These are phyloP conservation scores for Cichlasoma orientale DNA, from an alignment of 2,797 vertebrate species.

Conservation along the genomic window DNA sequence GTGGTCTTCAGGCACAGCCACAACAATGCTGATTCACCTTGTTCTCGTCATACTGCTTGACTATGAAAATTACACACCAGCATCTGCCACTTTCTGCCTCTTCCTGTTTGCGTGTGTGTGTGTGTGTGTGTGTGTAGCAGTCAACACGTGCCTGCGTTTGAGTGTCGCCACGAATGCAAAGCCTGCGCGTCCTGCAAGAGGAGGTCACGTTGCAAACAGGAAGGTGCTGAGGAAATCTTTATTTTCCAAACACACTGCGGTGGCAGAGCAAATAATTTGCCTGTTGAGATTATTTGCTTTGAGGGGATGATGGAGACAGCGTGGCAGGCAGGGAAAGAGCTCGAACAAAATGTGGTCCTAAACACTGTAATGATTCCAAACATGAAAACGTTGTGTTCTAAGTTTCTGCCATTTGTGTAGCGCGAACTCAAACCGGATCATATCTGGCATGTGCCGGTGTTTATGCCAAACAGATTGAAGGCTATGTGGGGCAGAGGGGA, in stretches of 20 bases:
- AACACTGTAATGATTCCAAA: neutral
- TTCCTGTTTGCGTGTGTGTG: constrained; percentile 25
- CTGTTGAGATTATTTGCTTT: constrained; percentile 33
- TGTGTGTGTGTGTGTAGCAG: neutral
- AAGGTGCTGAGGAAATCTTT: constrained; percentile 42
- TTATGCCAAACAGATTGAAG: constrained; percentile 28
- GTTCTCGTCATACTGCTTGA: neutral
- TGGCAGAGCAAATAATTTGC: constrained; percentile 35
- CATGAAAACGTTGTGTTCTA: neutral
- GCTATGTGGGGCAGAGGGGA: neutral
- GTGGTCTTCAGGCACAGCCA: constrained; percentile 9
- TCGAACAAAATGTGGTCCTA: neutral
- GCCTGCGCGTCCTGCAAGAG: constrained; percentile 18
- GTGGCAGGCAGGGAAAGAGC: neutral
- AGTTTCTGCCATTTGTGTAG: neutral
- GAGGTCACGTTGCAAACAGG: constrained; percentile 57
- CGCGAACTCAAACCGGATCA: neutral
- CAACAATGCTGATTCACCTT: constrained; percentile 33
- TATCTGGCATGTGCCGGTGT: constrained; percentile 20
- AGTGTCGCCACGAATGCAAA: constrained; percentile 23
- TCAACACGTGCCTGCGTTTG: constrained; percentile 44
- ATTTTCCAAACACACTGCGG: constrained; percentile 49
- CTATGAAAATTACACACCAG: constrained; percentile 17
- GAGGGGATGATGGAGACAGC: constrained; percentile 3
- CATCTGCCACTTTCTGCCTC: constrained; percentile 14